phyloP scores from a whole-genome alignment of 2,888 invertebrate genomes.

The Melanargia galathea region DNA sequence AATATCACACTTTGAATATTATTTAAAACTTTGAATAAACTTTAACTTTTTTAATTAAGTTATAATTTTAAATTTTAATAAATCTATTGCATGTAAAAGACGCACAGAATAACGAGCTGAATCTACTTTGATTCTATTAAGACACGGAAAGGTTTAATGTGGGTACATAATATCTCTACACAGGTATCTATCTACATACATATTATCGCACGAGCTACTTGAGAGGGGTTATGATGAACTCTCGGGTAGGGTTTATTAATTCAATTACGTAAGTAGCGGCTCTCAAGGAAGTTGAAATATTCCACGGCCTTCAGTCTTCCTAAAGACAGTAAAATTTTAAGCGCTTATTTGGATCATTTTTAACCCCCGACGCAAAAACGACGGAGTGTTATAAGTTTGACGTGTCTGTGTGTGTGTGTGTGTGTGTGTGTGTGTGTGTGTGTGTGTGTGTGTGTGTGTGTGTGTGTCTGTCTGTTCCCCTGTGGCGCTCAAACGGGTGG shows the following conservation, averaged over 20 bases:
- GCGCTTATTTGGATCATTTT: not conserved
- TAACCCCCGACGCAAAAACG: too few relatives aligned
- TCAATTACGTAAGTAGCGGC: slow-evolving; percentile 20
- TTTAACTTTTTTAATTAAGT: too few relatives aligned
- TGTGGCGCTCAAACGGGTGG: too few relatives aligned
- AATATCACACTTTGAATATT: too few relatives aligned
- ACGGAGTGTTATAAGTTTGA: too few relatives aligned
- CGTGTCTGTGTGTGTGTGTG: too few relatives aligned
- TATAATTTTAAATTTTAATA: too few relatives aligned
- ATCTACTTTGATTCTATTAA: not conserved
- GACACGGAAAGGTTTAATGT: not conserved
- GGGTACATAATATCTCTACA: not conserved
- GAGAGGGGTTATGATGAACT: slow-evolving; percentile 16
- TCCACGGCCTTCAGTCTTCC: slow-evolving; percentile 2
- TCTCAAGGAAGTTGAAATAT: slow-evolving; percentile 17
- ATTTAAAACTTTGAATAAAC: slow-evolving; percentile 8
- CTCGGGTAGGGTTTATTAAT: slow-evolving; percentile 19
- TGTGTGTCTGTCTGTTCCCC: too few relatives aligned
- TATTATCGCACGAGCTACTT: slow-evolving; percentile 2
- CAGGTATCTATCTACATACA: not conserved
- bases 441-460: too few relatives aligned
- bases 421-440: too few relatives aligned
- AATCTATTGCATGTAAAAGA: too few relatives aligned
- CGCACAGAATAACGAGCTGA: not conserved
- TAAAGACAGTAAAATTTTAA: not conserved